Evolutionary conservation across 2,113 vertebrate species (phyloP).

Genomic region (Hypanus sabinus): DNA sequence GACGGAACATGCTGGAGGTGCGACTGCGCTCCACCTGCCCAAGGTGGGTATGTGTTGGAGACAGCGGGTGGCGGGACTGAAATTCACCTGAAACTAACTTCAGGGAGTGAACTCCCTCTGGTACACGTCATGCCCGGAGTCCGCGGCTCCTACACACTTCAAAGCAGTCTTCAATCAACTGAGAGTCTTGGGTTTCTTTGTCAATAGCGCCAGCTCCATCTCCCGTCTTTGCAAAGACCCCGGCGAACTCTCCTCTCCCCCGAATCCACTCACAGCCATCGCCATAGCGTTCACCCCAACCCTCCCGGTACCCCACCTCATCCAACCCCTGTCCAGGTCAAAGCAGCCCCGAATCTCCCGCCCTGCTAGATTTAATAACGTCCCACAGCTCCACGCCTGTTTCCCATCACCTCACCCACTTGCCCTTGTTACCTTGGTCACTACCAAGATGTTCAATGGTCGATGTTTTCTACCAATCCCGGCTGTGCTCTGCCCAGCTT

Average conservation of each 20-base stretch:
- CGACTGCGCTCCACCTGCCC: not conserved
- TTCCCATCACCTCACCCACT: not conserved
- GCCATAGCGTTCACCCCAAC: not conserved
- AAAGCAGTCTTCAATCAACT: constrained; percentile 20
- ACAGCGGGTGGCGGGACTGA: not conserved
- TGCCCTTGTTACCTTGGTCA: no score
- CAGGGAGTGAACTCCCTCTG: no score
- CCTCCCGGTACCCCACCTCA: not conserved
- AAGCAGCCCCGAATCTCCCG: not conserved
- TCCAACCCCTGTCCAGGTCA: not conserved
- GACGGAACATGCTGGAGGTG: constrained; percentile 56
- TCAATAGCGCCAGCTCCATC: not conserved
- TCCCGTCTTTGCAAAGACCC: not conserved
- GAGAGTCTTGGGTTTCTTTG: not conserved
- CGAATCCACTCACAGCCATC: no score
- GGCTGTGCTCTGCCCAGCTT: not conserved
- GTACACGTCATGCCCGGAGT: not conserved
- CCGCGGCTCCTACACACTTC: not conserved
- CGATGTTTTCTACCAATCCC: not conserved
- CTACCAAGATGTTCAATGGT: no score
- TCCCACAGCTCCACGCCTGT: not conserved
- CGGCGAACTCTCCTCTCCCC: not conserved
- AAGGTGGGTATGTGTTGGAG: not conserved
- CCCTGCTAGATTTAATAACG: not conserved
- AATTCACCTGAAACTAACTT: not conserved